A percentile compares a stretch with the other conserved stretches of the same genome.
Evolutionary conservation across 2,888 invertebrate genomes (phyloP).

Genomic region (Chesias legatella): DNA sequence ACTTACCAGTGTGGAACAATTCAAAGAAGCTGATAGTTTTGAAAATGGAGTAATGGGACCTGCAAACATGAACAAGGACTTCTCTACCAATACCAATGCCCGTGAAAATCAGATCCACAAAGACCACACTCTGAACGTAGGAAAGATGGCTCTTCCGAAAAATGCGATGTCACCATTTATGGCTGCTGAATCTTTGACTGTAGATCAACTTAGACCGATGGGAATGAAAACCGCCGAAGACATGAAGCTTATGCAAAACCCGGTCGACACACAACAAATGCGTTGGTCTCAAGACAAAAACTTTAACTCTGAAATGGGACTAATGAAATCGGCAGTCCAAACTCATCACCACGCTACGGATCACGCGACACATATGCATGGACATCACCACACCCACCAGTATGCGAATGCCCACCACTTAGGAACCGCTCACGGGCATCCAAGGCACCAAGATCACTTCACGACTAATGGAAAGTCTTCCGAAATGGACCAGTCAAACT

Average conservation of each 20-base stretch:
- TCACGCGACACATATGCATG: slow-evolving; percentile 14
- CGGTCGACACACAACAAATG: slow-evolving; percentile 13
- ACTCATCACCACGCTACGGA: slow-evolving; percentile 21
- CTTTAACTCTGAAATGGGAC: slow-evolving; percentile 18
- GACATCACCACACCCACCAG: slow-evolving; percentile 24
- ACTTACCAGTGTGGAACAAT: slow-evolving; percentile 8
- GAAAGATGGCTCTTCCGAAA: slow-evolving; percentile 12
- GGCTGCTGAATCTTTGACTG: slow-evolving; percentile 2
- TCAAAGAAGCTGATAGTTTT: slow-evolving; percentile 10
- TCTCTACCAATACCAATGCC: background rate
- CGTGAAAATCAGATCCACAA: slow-evolving; percentile 6
- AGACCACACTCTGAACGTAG: slow-evolving; percentile 6
- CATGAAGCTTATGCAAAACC: slow-evolving; percentile 12
- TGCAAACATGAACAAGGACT: slow-evolving; percentile 5
- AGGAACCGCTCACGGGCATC: slow-evolving; percentile 14
- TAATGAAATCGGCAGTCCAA: slow-evolving; percentile 21
- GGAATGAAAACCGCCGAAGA: slow-evolving; percentile 28
- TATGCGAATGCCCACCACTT: slow-evolving; percentile 16
- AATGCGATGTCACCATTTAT: slow-evolving; percentile 5
- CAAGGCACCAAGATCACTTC: slow-evolving; percentile 19
- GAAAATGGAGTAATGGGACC: background rate
- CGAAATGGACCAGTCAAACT: slow-evolving; percentile 35
- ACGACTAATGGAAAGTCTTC: slow-evolving; percentile 41
- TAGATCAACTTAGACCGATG: slow-evolving; percentile 17
- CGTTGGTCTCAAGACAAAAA: slow-evolving; percentile 26